A percentile compares a stretch with the other conserved stretches of the same genome.
Evolutionary conservation across 2,797 vertebrate species (phyloP).

Genomic region (Fratercula arctica): DNA sequence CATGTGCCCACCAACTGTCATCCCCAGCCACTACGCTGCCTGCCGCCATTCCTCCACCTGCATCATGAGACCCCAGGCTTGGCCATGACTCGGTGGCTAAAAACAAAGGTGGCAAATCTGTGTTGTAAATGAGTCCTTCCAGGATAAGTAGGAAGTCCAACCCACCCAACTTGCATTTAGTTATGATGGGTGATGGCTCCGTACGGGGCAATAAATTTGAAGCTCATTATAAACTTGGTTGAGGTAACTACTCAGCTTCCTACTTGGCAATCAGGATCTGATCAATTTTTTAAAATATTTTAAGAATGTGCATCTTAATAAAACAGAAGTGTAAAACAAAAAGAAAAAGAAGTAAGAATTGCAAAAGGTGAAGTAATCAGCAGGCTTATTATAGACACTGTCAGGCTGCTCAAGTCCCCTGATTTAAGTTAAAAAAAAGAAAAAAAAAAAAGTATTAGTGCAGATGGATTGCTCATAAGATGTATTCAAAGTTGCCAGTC

Average conservation of each 20-base stretch:
- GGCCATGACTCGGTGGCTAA: neutral
- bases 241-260: neutral
- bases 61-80: neutral
- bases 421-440: neutral
- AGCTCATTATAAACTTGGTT: neutral
- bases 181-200: neutral
- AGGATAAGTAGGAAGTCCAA: neutral
- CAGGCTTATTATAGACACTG: neutral
- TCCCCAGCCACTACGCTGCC: rapidly evolving
- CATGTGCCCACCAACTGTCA: neutral
- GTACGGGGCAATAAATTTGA: neutral
- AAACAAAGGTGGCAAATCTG: neutral
- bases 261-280: neutral
- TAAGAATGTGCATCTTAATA: neutral
- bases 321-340: neutral
- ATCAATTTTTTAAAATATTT: neutral
- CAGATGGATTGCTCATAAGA: slow-evolving; percentile 35
- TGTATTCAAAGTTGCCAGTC: slow-evolving; percentile 44
- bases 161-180: neutral
- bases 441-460: neutral
- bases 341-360: neutral
- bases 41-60: neutral
- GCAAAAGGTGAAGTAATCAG: neutral
- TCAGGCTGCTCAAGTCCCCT: neutral
- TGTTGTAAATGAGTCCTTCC: neutral